Conservation (phyloP, 2,113 vertebrate species). For the Capricornis sumatraensis region DNA sequence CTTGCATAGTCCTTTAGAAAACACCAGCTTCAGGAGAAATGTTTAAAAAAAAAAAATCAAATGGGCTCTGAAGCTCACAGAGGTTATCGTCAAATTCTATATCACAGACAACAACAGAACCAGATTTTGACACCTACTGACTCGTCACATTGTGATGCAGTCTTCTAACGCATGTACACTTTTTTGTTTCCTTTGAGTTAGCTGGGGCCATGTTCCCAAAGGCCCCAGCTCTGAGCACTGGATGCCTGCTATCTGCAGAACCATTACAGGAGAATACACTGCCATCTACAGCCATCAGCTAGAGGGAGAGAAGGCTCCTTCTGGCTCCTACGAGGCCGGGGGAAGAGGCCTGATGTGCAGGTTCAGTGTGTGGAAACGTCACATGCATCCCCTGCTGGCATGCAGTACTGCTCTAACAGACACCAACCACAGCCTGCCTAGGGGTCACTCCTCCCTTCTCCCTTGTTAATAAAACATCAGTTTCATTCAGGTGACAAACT, state of each 20-base stretch:
- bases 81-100: neutral
- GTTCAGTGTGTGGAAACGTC: neutral
- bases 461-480: neutral
- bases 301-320: neutral
- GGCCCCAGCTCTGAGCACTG: neutral
- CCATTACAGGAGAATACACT: no score
- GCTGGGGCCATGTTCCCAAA: neutral
- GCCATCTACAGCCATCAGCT: neutral
- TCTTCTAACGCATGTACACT: neutral
- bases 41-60: neutral
- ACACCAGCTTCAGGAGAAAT: neutral
- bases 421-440: neutral
- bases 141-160: neutral
- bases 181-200: neutral
- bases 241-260: neutral
- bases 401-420: neutral
- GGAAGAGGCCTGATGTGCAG: neutral
- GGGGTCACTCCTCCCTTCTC: neutral
- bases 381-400: rapidly evolving
- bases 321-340: neutral
- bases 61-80: neutral
- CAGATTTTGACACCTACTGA: neutral
- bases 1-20: neutral
- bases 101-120: neutral
- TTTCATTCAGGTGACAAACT: neutral